phyloP scores from a whole-genome alignment of 2,888 invertebrate genomes.

The Vandiemenella viatica region DNA sequence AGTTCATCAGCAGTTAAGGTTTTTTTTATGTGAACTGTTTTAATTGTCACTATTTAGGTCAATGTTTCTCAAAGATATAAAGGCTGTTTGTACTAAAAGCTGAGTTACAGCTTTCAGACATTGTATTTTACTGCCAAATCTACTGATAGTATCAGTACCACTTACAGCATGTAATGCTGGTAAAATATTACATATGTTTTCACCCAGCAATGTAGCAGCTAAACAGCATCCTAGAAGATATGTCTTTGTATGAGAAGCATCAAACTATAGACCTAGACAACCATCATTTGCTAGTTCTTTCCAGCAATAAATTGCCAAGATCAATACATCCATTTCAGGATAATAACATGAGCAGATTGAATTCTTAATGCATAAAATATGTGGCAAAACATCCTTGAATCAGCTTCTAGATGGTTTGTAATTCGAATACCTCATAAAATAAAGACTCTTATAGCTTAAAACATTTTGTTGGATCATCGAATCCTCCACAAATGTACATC shows the following conservation, averaged over 20 bases:
- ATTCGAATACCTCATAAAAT: background rate
- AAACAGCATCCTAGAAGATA: constrained; percentile 18
- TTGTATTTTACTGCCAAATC: constrained; percentile 5
- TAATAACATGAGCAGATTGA: constrained; percentile 1
- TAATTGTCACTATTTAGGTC: background rate
- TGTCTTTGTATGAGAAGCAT: constrained; percentile 14
- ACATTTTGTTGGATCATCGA: background rate
- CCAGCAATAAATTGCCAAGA: background rate
- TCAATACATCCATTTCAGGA: background rate
- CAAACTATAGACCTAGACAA: constrained; percentile 6
- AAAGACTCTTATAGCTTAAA: background rate
- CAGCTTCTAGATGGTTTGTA: background rate
- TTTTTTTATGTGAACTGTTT: background rate
- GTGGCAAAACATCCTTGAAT: background rate
- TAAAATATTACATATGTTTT: no score
- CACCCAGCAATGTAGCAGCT: constrained; percentile 19
- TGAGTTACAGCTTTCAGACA: background rate
- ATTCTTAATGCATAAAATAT: constrained; percentile 1
- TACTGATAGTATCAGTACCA: no score
- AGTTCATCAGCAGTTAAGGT: background rate
- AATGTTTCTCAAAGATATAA: constrained; percentile 7
- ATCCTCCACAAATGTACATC: background rate
- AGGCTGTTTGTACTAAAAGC: constrained; percentile 11
- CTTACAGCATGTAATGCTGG: no score
- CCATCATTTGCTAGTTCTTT: constrained; percentile 13